Evolutionary conservation across 2,797 vertebrate genomes (phyloP), one percentile per base, ranked within the genome.

Genomic region (Brachyrhaphis roseni): DNA sequence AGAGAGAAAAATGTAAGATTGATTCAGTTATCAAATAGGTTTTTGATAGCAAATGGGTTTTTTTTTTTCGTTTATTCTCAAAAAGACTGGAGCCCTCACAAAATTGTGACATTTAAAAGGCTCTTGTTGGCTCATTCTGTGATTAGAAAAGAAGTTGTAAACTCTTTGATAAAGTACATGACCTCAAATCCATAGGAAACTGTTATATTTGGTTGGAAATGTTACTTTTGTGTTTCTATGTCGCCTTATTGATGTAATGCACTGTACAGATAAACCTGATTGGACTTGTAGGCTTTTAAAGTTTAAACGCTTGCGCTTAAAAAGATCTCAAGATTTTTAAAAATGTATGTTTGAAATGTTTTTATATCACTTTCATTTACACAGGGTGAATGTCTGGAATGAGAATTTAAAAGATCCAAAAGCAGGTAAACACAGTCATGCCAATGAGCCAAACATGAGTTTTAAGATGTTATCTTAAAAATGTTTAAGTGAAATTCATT

Each of bases 1-100:
- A 85, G 46, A 66, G 75, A 75, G 83, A 73, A 73, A 84, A 85
- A 57, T 78, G 62, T 87, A 84, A 90, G 81, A 90, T 90, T 90
- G 84, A 90, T 89, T 90, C 80, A 78, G 73, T 75, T 45, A n/a
- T 88, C 79, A 85, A 85, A 80, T 79, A 53, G 76, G 76, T 53
- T 62, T 59, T 72, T 72, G 81, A 81, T 78, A 78, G 45, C 46
- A 53, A 64, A 64, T 62, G 68, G 23, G 2, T 8, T 51, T 26
- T 26, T 51, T 26, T 23, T 57, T 87, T 85, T 80, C 75, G 62
- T 72, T 88, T 66, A 75, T 87, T 92, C 86, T 84, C 75, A 49
- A 81, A 62, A 43, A 83, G 77, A 82, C n/a, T 83, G 80, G 76
- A 82, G 28, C 70, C 74, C 72, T 75, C 79, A 46, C 1, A 10